These are phyloP conservation scores for Myiothlypis chrysogaster DNA, from an alignment of 2,797 vertebrate species.

Conservation along the genomic window DNA sequence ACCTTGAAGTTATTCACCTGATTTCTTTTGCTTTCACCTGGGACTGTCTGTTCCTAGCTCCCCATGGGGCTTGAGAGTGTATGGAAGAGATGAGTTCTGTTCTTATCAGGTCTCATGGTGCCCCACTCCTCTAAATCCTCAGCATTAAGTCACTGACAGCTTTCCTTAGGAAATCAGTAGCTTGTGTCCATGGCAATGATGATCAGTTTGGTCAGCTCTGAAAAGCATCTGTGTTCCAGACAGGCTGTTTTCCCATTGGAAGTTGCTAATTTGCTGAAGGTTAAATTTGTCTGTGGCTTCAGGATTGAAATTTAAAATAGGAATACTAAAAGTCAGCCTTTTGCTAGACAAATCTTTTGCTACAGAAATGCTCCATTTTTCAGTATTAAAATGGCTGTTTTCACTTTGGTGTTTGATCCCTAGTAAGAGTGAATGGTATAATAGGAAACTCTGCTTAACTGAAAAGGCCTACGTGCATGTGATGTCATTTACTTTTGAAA, in stretches of 20 bases:
- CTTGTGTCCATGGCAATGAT: neutral
- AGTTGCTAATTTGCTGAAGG: neutral
- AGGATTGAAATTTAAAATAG: neutral
- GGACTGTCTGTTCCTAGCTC: neutral
- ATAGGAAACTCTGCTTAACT: neutral
- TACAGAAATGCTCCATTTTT: neutral
- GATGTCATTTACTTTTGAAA: conserved; percentile 26
- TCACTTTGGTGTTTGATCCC: neutral
- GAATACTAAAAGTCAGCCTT: neutral
- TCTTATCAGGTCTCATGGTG: neutral
- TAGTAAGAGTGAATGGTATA: neutral
- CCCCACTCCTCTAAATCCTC: neutral
- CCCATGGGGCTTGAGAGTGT: fast-evolving
- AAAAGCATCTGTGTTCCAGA: neutral
- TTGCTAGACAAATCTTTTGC: neutral
- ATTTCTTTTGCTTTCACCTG: neutral
- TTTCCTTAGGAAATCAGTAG: neutral
- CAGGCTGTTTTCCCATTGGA: neutral
- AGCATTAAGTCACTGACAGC: neutral
- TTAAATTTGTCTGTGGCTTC: neutral
- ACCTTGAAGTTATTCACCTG: neutral
- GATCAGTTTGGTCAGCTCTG: neutral
- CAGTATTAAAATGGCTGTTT: neutral
- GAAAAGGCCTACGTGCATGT: neutral
- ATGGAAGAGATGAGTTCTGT: neutral